Conservation (phyloP, 2,888 invertebrate genomes). For the Harmothoe impar region DNA sequence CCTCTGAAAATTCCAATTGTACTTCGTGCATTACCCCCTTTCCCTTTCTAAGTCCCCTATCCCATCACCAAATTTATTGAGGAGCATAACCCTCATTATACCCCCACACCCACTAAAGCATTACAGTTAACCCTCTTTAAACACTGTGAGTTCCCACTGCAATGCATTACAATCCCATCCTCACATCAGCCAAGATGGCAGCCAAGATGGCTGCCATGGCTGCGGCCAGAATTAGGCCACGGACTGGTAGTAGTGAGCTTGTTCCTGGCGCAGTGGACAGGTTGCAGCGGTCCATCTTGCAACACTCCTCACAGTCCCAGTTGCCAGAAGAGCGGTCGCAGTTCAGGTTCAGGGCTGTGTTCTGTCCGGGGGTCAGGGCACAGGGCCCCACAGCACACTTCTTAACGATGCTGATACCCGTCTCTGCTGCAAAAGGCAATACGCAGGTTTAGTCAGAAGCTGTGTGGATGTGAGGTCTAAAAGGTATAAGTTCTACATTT, state of each 20-base stretch:
- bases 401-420: conserved; percentile 42
- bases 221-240: not conserved
- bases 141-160: too few species aligned
- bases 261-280: not conserved
- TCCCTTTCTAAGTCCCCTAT: too few species aligned
- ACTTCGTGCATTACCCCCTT: not conserved
- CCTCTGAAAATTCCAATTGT: not conserved
- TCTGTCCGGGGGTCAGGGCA: not conserved
- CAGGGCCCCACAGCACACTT: conserved; percentile 52
- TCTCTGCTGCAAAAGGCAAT: conserved; percentile 29
- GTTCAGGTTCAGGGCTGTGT: conserved; percentile 18
- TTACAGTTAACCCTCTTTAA: too few species aligned
- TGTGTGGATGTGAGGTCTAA: too few species aligned
- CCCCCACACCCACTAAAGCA: too few species aligned
- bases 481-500: too few species aligned
- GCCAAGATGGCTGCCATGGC: conserved; percentile 50
- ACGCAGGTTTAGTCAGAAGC: too few species aligned
- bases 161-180: not conserved
- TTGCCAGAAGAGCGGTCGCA: not conserved
- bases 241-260: not conserved
- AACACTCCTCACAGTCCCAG: conserved; percentile 40
- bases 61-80: too few species aligned
- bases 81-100: too few species aligned
- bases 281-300: conserved; percentile 44
- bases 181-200: conserved; percentile 40